Evolutionary conservation across 2,888 invertebrate species (phyloP).

Genomic region (Pachliopta kotzebuea): DNA sequence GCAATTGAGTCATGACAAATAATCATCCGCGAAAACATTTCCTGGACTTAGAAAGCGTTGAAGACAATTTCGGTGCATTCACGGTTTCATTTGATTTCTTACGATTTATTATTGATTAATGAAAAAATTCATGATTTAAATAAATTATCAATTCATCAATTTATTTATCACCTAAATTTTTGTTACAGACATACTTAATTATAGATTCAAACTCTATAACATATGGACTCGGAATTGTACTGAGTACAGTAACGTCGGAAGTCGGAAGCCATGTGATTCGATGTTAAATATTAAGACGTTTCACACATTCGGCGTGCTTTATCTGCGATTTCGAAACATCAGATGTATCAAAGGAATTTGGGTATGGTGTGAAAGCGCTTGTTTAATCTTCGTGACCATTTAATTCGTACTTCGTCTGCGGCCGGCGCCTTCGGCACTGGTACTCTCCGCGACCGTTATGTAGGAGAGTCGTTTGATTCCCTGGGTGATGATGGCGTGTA

Average conservation of each 20-base stretch:
- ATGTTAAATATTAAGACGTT: no score
- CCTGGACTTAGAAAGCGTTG: conserved; percentile 10
- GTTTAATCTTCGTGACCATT: conserved; percentile 25
- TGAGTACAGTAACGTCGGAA: no score
- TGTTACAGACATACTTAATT: no score
- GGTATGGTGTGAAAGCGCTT: conserved; percentile 21
- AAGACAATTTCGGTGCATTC: conserved; percentile 3
- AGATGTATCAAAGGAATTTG: conserved; percentile 3
- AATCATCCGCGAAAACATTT: conserved; percentile 5
- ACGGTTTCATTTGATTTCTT: conserved; percentile 4
- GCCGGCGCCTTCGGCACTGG: neutral
- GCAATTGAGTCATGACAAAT: neutral
- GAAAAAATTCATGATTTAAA: no score
- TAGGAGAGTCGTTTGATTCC: neutral
- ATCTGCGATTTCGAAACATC: conserved; percentile 10
- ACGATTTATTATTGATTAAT: neutral
- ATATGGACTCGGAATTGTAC: no score
- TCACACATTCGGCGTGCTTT: no score
- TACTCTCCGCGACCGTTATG: conserved; percentile 11
- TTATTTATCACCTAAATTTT: no score
- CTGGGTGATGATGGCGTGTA: neutral
- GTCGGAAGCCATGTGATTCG: no score
- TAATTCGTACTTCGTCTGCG: conserved; percentile 11
- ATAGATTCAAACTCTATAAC: no score
- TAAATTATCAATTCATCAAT: no score